These are phyloP conservation scores for Stenurella melanura DNA, from an alignment of 2,888 invertebrate species.

Conservation along the genomic window DNA sequence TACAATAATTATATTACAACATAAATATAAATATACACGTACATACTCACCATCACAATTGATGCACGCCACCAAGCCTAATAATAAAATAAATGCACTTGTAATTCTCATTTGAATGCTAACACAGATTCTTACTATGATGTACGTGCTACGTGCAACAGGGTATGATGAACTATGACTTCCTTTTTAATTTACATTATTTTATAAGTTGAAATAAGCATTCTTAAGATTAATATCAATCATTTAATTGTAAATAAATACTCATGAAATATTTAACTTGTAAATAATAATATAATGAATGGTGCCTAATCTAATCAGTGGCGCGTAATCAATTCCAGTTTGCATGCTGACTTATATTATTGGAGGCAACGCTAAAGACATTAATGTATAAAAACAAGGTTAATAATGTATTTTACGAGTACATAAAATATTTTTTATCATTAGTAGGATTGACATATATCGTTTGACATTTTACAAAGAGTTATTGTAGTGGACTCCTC, in stretches of 20 bases:
- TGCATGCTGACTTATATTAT: too few species aligned
- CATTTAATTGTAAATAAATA: conserved; percentile 9
- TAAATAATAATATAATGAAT: not conserved
- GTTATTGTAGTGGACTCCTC: too few species aligned
- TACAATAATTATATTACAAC: not conserved
- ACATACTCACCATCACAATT: conserved; percentile 31
- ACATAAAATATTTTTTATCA: too few species aligned
- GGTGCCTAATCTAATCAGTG: conserved; percentile 18
- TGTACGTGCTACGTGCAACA: not conserved
- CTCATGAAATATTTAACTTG: conserved; percentile 10
- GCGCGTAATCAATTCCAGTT: too few species aligned
- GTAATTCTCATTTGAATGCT: conserved; percentile 13
- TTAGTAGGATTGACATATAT: too few species aligned
- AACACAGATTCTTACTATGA: not conserved
- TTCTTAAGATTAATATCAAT: conserved; percentile 21
- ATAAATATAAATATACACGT: too few species aligned
- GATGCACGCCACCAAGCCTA: not conserved
- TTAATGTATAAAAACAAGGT: not conserved
- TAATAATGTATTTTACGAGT: too few species aligned
- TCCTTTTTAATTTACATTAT: conserved; percentile 29
- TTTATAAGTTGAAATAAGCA: conserved; percentile 9
- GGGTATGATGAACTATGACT: conserved; percentile 32
- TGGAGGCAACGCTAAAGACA: not conserved
- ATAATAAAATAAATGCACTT: conserved; percentile 1
- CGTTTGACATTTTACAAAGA: too few species aligned